Evolutionary conservation across 2,113 vertebrate genomes (phyloP).

Genomic region (Passer domesticus): DNA sequence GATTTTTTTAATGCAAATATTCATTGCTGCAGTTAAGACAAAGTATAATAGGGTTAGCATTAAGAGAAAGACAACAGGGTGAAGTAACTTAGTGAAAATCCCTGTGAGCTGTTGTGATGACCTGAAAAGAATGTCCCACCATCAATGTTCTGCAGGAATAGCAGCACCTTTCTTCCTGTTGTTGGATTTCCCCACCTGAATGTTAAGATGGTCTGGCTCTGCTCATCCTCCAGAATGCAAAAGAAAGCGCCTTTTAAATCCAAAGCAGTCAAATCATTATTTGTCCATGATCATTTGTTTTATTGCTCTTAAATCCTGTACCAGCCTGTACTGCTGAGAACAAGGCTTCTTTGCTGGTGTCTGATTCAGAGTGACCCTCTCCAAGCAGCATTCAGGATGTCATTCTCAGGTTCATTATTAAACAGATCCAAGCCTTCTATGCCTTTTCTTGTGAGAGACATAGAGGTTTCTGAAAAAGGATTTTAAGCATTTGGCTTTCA

Average conservation of each 20-base stretch:
- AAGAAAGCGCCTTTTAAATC: not conserved
- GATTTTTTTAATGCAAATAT: not conserved
- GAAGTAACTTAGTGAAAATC: not conserved
- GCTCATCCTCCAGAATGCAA: not conserved
- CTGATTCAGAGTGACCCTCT: not conserved
- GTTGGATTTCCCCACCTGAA: not conserved
- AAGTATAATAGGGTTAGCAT: not conserved
- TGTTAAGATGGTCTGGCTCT: not conserved
- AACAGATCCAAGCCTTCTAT: not conserved
- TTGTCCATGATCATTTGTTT: not conserved
- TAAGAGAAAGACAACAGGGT: not conserved
- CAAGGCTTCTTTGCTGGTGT: not conserved
- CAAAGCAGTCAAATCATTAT: not conserved
- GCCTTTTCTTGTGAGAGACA: not conserved
- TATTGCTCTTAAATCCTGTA: not conserved
- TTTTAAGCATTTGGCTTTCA: not conserved
- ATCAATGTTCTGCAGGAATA: rapidly evolving
- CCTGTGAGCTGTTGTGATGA: not conserved
- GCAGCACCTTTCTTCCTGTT: not conserved
- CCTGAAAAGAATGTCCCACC: not conserved
- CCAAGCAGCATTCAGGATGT: not conserved
- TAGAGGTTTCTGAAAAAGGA: not conserved
- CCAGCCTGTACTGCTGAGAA: not conserved
- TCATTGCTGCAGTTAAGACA: not conserved
- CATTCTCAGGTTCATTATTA: not conserved